Percentiles rank a stretch among this genome's conserved stretches.
These are phyloP conservation scores for Gallinago undulata DNA, from an alignment of 2,113 vertebrate genomes.

Conservation along the genomic window DNA sequence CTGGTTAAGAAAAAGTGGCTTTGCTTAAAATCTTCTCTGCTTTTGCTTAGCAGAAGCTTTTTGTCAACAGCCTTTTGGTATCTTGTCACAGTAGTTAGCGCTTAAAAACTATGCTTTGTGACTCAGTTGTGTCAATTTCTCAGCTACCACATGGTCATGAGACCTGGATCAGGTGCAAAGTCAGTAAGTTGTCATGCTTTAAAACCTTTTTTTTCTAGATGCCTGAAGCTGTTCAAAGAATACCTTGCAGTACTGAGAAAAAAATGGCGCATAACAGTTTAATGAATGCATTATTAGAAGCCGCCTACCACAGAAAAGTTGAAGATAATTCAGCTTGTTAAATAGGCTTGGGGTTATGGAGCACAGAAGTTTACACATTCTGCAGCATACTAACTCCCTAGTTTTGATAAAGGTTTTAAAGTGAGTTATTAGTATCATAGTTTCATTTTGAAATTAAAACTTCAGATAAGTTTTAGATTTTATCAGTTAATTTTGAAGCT, in stretches of 20 bases:
- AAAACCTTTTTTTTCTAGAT: background rate
- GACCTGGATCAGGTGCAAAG: background rate
- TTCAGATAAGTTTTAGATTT: background rate
- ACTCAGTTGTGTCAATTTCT: background rate
- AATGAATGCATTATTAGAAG: background rate
- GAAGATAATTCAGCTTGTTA: background rate
- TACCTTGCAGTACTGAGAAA: background rate
- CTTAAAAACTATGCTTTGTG: background rate
- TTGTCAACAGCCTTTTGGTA: background rate
- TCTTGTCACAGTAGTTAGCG: background rate
- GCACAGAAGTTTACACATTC: background rate
- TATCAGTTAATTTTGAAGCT: background rate
- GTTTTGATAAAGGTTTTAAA: background rate
- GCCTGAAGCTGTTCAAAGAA: background rate
- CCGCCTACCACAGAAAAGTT: background rate
- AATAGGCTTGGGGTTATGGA: background rate
- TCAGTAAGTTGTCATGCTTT: background rate
- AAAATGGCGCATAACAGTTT: background rate
- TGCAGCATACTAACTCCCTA: background rate
- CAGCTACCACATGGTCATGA: background rate
- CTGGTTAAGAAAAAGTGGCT: background rate
- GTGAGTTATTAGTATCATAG: background rate
- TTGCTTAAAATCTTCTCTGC: background rate
- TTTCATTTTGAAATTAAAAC: background rate
- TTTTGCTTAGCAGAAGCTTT: background rate